Evolutionary conservation across 2,113 vertebrate genomes (phyloP).

Genomic region (Poeciliopsis turrubarensis): DNA sequence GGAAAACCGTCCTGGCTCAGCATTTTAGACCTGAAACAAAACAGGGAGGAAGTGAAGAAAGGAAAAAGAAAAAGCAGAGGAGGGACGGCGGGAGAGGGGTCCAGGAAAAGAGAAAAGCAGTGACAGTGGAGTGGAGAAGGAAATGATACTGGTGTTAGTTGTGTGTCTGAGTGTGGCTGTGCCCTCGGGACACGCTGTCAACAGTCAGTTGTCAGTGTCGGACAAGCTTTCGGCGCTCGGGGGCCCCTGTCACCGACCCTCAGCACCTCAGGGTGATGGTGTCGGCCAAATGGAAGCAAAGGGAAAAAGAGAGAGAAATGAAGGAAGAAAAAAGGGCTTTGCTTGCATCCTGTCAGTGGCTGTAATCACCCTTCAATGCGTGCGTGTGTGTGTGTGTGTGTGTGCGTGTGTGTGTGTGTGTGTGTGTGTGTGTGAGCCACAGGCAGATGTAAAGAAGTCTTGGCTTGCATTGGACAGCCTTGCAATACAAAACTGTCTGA

Average conservation of each 20-base stretch:
- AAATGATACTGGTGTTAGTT: slow-evolving; percentile 14
- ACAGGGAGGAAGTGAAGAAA: neutral
- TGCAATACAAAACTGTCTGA: slow-evolving; percentile 38
- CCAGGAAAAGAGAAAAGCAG: neutral
- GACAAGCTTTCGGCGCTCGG: slow-evolving; percentile 49
- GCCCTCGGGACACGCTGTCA: slow-evolving; percentile 58
- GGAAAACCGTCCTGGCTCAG: slow-evolving; percentile 30
- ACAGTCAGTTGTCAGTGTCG: slow-evolving; percentile 46
- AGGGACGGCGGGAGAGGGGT: neutral
- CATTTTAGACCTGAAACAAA: neutral
- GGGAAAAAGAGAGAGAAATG: slow-evolving; percentile 11
- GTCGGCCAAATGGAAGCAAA: slow-evolving; percentile 37
- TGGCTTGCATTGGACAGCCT: slow-evolving; percentile 16
- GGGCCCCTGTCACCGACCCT: slow-evolving; percentile 60
- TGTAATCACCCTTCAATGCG: slow-evolving; percentile 57
- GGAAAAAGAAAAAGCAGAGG: neutral
- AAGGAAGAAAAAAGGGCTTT: slow-evolving; percentile 45
- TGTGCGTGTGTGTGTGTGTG: neutral
- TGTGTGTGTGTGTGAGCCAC: neutral
- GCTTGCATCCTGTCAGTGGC: slow-evolving; percentile 69
- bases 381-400: slow-evolving; percentile 12
- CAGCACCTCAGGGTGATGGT: slow-evolving; percentile 45
- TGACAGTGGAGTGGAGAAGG: neutral
- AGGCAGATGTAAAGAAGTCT: slow-evolving; percentile 21
- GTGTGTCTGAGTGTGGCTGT: slow-evolving; percentile 16